These are phyloP conservation scores for Columba livia DNA, from an alignment of 2,113 vertebrate genomes.

Conservation along the genomic window DNA sequence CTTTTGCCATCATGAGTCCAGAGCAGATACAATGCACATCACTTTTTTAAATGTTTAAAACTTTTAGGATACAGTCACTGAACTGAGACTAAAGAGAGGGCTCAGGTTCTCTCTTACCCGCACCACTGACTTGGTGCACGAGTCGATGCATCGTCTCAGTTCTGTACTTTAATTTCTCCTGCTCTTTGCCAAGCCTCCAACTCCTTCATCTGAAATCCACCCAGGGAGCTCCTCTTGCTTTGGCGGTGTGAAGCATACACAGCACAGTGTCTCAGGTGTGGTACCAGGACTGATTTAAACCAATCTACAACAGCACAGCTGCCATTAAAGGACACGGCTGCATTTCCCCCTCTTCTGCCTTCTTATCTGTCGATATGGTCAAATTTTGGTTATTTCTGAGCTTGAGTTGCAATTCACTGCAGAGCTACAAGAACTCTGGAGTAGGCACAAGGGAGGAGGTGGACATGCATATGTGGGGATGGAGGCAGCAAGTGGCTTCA, in stretches of 20 bases:
- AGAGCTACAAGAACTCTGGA: background rate
- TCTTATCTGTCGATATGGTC: background rate
- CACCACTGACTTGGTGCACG: background rate
- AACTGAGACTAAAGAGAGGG: background rate
- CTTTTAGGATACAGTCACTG: background rate
- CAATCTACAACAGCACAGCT: background rate
- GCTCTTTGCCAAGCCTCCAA: background rate
- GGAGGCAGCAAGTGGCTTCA: background rate
- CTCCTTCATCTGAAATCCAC: background rate
- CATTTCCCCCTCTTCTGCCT: background rate
- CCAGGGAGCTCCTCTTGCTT: background rate
- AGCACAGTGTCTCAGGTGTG: background rate
- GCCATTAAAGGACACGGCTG: background rate
- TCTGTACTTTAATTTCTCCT: background rate
- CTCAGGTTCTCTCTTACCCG: background rate
- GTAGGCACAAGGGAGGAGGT: background rate
- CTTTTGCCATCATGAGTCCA: rapidly evolving
- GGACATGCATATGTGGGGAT: background rate
- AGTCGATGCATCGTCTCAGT: background rate
- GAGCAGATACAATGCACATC: background rate
- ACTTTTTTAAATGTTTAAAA: background rate
- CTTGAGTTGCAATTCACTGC: background rate
- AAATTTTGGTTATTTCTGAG: background rate
- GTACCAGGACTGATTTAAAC: background rate
- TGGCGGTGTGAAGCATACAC: background rate